Evolutionary conservation across 2,797 vertebrate genomes (phyloP).

Genomic region (Bradypodion ventrale): DNA sequence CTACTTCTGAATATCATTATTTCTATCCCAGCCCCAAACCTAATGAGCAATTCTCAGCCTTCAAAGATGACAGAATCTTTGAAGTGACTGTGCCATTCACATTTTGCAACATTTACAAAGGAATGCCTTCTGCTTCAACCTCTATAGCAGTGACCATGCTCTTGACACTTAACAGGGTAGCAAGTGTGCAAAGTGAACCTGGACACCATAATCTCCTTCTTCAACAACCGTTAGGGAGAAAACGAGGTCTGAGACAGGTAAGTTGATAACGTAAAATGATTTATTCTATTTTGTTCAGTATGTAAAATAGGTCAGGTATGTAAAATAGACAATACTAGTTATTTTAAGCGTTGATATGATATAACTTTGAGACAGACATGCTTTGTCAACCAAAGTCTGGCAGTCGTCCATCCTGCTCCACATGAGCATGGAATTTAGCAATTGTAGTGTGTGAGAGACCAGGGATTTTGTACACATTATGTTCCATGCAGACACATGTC

Average conservation of each 20-base stretch:
- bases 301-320: not conserved
- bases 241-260: slow-evolving; percentile 95
- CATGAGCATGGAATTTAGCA: not conserved
- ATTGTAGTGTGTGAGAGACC: not conserved
- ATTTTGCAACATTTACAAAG: slow-evolving; percentile 58
- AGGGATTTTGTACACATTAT: not conserved
- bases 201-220: slow-evolving; percentile 95
- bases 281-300: not conserved
- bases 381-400: not conserved
- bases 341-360: not conserved
- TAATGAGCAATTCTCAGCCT: slow-evolving; percentile 67
- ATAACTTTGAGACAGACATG: not conserved
- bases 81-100: slow-evolving; percentile 75
- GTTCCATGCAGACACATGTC: no score
- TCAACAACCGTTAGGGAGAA: slow-evolving; percentile 93
- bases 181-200: slow-evolving; percentile 97
- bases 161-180: slow-evolving; percentile 86
- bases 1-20: slow-evolving; percentile 65
- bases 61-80: slow-evolving; percentile 79
- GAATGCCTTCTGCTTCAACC: slow-evolving; percentile 3
- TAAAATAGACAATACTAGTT: not conserved
- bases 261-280: slow-evolving; percentile 33
- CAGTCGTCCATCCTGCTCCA: not conserved
- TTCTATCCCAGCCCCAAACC: slow-evolving; percentile 66
- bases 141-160: slow-evolving; percentile 60